Base-by-base conservation (phyloP, 2,888 invertebrate species). In the Plemyria rubiginata region DNA sequence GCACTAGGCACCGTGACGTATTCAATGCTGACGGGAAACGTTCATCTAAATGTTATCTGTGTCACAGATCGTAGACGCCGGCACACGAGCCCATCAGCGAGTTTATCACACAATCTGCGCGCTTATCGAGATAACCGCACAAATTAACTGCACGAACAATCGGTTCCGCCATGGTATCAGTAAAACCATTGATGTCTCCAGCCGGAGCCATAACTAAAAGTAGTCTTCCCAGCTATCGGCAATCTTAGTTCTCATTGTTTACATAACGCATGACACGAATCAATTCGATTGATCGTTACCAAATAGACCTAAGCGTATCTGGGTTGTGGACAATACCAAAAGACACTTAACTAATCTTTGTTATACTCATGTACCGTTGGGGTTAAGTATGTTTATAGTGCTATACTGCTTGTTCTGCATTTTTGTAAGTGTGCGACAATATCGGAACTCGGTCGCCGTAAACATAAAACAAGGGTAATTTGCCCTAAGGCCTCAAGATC, bases 41-140 rank as follows among this genome's bases (percentile, higher is more conserved):
- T 83, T 81, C 74, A 76, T 81, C 77, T 78, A 72, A 60, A 72
- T 76, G 76, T 76, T 86, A 88, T 87, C 86, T 82, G 72, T 84
- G 87, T 85, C 84, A 83, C 80, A 76, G 82, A 87, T 87, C 87
- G 77, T 66, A 76, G 74, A 68, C 72, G 73, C 78, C 77, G 79
- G 80, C 80, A 75, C 74, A 73, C 74, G 65, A 71, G 68, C 73
- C 76, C 80, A 84, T 85, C 86, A 80, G 71, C 71, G 36, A 32
- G 70, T 73, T 76, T 84, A 87, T 86, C 85, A 78, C 66, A 61
- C 66, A 69, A 81, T 84, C 83, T 73, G 69, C 72, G 53, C 70
- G 69, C 69, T 22, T 43, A 62, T 78, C 76, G 80, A 85, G 85
- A 85, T 84, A 82, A 81, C 80, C 77, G 77, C 76, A 77, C 78